Percentiles rank a stretch among this genome's conserved stretches.
Evolutionary conservation across 2,888 invertebrate genomes (phyloP).

Genomic region (Acleris cristana): DNA sequence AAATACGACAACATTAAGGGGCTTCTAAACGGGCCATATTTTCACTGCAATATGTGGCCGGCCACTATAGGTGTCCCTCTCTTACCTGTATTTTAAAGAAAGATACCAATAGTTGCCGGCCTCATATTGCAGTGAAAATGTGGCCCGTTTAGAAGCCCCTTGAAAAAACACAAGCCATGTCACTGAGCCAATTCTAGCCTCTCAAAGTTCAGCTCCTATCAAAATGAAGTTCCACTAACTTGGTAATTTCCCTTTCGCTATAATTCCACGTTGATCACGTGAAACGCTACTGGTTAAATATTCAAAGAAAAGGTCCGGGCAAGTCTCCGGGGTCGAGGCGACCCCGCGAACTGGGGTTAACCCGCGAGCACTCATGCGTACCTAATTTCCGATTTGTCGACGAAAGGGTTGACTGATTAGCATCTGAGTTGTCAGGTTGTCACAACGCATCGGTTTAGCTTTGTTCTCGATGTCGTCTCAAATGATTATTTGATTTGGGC

Average conservation of each 20-base stretch:
- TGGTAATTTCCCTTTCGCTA: constrained; percentile 30
- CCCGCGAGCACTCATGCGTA: constrained; percentile 80
- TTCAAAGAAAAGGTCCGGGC: constrained; percentile 76
- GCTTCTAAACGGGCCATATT: too few relatives aligned
- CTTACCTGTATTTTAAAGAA: too few relatives aligned
- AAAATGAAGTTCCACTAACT: constrained; percentile 22
- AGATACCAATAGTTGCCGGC: too few relatives aligned
- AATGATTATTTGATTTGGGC: constrained; percentile 58
- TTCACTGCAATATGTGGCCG: too few relatives aligned
- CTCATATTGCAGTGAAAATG: too few relatives aligned
- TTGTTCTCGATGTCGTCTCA: constrained; percentile 59
- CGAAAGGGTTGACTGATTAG: constrained; percentile 82
- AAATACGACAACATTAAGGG: too few relatives aligned
- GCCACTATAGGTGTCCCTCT: too few relatives aligned
- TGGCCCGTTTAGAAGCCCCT: too few relatives aligned
- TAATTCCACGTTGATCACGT: constrained; percentile 50
- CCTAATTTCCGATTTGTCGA: constrained; percentile 83
- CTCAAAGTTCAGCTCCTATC: neutral
- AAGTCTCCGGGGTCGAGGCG: constrained; percentile 68
- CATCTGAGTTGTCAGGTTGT: constrained; percentile 81
- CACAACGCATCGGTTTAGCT: constrained; percentile 66
- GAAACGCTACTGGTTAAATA: constrained; percentile 76
- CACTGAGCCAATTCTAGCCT: neutral
- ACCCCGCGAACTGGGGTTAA: constrained; percentile 66
- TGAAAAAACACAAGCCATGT: neutral